Conservation (phyloP, 2,797 vertebrate species). For the Heliangelus exortis region DNA sequence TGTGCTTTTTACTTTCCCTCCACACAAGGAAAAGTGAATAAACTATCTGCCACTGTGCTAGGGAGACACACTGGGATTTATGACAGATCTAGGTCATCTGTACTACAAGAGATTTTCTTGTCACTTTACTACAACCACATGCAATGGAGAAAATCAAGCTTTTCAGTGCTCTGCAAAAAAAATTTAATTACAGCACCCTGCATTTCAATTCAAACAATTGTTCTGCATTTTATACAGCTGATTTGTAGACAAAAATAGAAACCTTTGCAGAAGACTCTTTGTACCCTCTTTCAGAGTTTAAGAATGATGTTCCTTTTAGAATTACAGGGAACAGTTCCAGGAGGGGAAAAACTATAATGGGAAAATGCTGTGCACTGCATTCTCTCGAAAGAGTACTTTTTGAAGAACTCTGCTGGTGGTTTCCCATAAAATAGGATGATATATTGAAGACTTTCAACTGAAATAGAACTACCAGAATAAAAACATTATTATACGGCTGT, state of each 20-base stretch:
- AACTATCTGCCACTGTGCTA: not conserved
- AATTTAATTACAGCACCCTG: not conserved
- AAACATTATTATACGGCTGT: not conserved
- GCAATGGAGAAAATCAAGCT: constrained; percentile 30
- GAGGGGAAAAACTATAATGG: not conserved
- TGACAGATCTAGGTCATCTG: constrained; percentile 51
- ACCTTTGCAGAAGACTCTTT: not conserved
- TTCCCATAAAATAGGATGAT: not conserved
- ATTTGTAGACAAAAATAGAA: constrained; percentile 39
- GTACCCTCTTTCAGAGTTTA: constrained; percentile 2
- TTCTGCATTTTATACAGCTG: not conserved
- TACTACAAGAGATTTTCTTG: constrained; percentile 51
- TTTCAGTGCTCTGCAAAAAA: constrained; percentile 17
- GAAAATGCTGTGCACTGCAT: not conserved
- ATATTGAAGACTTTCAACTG: not conserved
- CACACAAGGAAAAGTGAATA: constrained; percentile 31
- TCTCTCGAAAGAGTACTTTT: not conserved
- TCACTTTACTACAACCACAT: not conserved
- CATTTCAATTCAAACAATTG: not conserved
- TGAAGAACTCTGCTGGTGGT: not conserved
- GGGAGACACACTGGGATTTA: constrained; percentile 11
- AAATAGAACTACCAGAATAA: not conserved
- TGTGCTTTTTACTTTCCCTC: not conserved
- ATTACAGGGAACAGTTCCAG: not conserved
- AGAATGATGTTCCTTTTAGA: constrained; percentile 28